Percentiles rank a stretch among this genome's conserved stretches.
phyloP scores from a whole-genome alignment of 2,797 vertebrate species.

The Megaceryle alcyon region DNA sequence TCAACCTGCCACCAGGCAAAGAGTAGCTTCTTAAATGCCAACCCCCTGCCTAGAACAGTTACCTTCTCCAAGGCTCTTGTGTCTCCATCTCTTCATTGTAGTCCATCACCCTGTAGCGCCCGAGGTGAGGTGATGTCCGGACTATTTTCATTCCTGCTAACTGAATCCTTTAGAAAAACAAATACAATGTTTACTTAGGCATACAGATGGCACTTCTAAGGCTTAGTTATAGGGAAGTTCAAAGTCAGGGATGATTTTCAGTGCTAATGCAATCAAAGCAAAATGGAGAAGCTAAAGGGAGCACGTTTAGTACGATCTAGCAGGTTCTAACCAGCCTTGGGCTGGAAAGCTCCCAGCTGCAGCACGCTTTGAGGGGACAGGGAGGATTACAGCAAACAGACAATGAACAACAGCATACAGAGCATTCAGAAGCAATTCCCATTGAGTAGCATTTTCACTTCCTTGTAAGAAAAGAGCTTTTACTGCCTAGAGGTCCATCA shows the following conservation, averaged over 20 bases:
- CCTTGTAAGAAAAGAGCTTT: neutral
- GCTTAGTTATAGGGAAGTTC: neutral
- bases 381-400: neutral
- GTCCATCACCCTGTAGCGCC: conserved; percentile 74
- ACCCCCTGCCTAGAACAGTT: neutral
- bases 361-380: neutral
- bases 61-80: conserved; percentile 59
- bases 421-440: neutral
- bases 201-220: neutral
- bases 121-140: conserved; percentile 53
- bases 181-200: neutral
- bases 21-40: neutral
- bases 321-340: neutral
- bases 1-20: neutral
- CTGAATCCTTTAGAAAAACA: conserved; percentile 65
- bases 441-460: neutral
- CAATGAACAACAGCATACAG: neutral
- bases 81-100: conserved; percentile 4
- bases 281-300: neutral
- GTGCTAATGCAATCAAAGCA: neutral
- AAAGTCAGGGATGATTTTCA: neutral
- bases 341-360: neutral
- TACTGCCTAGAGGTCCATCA: neutral
- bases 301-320: neutral
- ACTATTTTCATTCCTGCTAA: conserved; percentile 76